Conservation (phyloP, 2,888 invertebrate species). For the Trachelus iudaicus region DNA sequence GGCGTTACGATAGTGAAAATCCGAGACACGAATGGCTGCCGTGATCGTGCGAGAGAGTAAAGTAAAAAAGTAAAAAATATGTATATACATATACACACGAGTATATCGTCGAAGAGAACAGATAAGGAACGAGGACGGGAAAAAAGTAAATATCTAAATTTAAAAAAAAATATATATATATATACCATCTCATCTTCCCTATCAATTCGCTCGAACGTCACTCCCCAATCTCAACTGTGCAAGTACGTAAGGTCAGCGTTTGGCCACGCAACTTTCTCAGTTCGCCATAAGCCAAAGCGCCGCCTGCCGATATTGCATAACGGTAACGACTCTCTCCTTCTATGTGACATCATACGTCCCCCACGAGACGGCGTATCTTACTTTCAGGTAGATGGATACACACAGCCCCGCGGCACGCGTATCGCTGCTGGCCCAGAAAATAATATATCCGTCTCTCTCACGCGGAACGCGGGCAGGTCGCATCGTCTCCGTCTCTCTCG, state of each 20-base stretch:
- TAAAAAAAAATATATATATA: no score
- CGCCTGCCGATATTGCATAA: slow-evolving; percentile 55
- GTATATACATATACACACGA: no score
- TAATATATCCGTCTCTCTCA: not conserved
- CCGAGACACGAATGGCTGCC: no score
- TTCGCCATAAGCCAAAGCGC: slow-evolving; percentile 12
- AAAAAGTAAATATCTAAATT: no score
- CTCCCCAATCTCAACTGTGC: slow-evolving; percentile 10
- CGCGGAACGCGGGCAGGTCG: not conserved
- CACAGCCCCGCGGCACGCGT: not conserved
- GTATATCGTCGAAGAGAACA: no score
- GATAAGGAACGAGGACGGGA: no score
- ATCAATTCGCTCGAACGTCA: no score
- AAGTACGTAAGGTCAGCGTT: slow-evolving; percentile 63
- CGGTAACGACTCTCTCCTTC: slow-evolving; percentile 65
- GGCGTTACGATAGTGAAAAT: no score
- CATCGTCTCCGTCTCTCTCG: not conserved
- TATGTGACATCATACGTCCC: slow-evolving; percentile 58
- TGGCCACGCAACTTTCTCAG: slow-evolving; percentile 53
- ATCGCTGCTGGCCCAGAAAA: slow-evolving; percentile 16
- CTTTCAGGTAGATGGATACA: no score
- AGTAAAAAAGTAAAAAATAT: no score
- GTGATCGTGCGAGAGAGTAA: no score
- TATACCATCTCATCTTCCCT: no score
- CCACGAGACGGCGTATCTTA: not conserved